Base-by-base conservation (phyloP, 2,888 invertebrate species). In the Drosophila tripunctata region DNA sequence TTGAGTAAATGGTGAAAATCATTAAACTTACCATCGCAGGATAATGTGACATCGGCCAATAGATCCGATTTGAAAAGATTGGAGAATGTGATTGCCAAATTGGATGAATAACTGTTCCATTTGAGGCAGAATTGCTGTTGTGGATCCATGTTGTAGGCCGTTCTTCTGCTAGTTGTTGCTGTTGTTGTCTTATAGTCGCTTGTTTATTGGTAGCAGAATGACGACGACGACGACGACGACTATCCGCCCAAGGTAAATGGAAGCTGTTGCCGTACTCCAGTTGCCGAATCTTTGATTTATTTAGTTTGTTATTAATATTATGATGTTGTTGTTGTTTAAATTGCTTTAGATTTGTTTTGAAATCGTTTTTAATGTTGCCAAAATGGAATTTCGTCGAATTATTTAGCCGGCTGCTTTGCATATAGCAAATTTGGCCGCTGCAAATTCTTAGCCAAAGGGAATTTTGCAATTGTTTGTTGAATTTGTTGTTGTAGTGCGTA, bases 61-160 rank as follows among this genome's bases (percentile, higher is more conserved):
- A 96, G 96, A 94, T 97, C 97, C 91, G 96, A 96, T 93, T 96
- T 97, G 94, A 96, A 97, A 91, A 97, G 94, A 93, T 96, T 96
- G 90, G 96, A 96, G 93, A 97, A 97, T 88, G 97, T 96, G 88
- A 96, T 96, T 89, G 97, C 96, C 93, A 97, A 93, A 93, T 97
- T 97, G 90, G 96, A 96, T 92, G 97, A 97, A 93, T 97, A 97
- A 93, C 96, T 97, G 94, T 97, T 97, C 97, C 97, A 97, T 94
- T 97, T 97, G 90, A 97, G 94, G 94, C 97, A 97, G 93, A 97
- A 97, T 93, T 97, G 97, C 93, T 97, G 97, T 94, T 97, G 96
- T 92, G 96, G 95, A 94, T 96, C 96, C 97, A 97, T 97, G 93
- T 71, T 84, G 70, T 45, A 52, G 44, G 43, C 48, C 56, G 62